Percentiles rank a stretch among this genome's conserved stretches.
Conservation (phyloP, 2,888 invertebrate genomes). For the Choreutis nemorana region DNA sequence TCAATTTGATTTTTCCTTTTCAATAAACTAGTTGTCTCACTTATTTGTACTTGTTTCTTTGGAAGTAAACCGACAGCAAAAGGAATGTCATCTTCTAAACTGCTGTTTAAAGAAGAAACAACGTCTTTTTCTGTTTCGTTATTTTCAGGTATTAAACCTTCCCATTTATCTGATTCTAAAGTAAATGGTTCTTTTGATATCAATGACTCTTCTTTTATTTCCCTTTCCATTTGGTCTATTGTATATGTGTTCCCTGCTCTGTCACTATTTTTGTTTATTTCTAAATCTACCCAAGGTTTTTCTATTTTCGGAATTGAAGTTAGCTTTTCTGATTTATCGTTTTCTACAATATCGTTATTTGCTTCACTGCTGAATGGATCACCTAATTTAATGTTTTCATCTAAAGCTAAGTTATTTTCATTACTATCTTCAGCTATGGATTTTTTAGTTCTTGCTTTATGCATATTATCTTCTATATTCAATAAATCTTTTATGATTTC, state of each 20-base stretch:
- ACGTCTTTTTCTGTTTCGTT: conserved; percentile 1
- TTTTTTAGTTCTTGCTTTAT: conserved; percentile 20
- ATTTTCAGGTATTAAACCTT: no score
- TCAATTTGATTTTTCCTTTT: conserved; percentile 35
- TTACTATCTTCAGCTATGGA: conserved; percentile 20
- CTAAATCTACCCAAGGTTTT: no score
- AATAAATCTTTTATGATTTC: conserved; percentile 55
- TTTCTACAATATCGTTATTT: neutral
- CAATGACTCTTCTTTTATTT: no score
- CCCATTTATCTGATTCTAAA: no score
- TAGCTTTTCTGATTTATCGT: no score
- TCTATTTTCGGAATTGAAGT: no score
- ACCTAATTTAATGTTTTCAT: no score
- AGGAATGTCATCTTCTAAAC: conserved; percentile 40
- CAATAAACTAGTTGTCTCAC: conserved; percentile 26
- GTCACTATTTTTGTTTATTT: neutral
- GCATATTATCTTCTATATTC: conserved; percentile 50
- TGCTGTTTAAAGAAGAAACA: no score
- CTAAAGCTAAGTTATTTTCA: conserved; percentile 19
- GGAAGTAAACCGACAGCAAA: conserved; percentile 54
- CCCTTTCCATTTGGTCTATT: neutral
- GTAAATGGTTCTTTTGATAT: no score
- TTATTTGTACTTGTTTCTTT: conserved; percentile 30
- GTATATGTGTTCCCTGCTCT: neutral
- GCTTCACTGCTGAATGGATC: no score